These are phyloP conservation scores for Ptychochromis oligacanthus DNA, from an alignment of 2,113 vertebrate genomes.

Conservation along the genomic window DNA sequence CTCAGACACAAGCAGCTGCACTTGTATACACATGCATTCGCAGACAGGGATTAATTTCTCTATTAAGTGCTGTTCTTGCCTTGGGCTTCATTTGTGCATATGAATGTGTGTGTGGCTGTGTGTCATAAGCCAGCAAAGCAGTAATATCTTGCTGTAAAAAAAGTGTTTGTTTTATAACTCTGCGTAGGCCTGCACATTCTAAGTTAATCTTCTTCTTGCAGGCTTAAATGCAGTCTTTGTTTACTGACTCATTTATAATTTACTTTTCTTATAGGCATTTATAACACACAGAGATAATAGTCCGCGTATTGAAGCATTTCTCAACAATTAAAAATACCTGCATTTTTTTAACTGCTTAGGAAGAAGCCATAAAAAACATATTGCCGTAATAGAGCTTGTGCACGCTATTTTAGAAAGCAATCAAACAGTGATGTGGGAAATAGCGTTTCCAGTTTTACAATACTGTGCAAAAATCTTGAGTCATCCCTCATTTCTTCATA, in stretches of 20 bases:
- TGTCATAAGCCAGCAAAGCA: background rate
- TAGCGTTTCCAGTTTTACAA: background rate
- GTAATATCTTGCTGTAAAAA: background rate
- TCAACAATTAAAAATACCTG: background rate
- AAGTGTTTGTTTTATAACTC: background rate
- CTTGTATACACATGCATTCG: slow-evolving; percentile 21
- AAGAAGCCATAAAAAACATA: background rate
- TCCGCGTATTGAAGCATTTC: background rate
- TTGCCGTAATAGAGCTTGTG: background rate
- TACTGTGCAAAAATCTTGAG: too few relatives aligned
- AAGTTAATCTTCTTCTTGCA: background rate
- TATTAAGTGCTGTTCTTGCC: slow-evolving; percentile 17
- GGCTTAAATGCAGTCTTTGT: background rate
- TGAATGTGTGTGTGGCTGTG: background rate
- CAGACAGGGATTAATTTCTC: slow-evolving; percentile 25
- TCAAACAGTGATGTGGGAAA: background rate
- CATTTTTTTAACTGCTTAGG: background rate
- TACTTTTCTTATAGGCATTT: background rate
- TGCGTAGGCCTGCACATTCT: background rate
- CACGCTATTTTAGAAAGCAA: background rate
- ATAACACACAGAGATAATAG: background rate
- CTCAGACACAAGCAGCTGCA: slow-evolving; percentile 13
- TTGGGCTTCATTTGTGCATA: slow-evolving; percentile 14
- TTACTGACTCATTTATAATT: slow-evolving; percentile 20
- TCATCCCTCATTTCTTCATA: too few relatives aligned